These are phyloP conservation scores for Ceryle rudis DNA, from an alignment of 2,797 vertebrate species.

Conservation along the genomic window DNA sequence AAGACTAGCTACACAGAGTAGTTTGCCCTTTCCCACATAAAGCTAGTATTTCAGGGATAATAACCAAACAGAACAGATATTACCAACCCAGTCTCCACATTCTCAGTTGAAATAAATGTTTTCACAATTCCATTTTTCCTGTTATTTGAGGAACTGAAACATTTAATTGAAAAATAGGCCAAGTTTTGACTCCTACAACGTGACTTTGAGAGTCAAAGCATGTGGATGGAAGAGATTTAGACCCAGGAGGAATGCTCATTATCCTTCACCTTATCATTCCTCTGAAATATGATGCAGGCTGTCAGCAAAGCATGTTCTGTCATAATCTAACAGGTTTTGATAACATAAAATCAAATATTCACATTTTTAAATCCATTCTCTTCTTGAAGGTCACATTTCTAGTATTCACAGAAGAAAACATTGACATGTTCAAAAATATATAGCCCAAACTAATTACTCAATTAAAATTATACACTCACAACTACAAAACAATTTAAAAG, in stretches of 20 bases:
- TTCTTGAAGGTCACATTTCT: not conserved
- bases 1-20: not conserved
- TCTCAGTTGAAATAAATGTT: not conserved
- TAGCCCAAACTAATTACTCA: not conserved
- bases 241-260: not conserved
- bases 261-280: not conserved
- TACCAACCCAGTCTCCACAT: not conserved
- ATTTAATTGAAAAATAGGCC: not conserved
- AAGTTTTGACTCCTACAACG: not conserved
- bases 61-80: not conserved
- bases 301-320: not conserved
- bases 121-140: not conserved
- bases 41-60: not conserved
- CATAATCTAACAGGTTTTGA: not conserved
- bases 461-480: not conserved
- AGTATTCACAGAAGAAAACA: not conserved
- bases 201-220: not conserved
- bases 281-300: not conserved
- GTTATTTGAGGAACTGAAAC: not conserved
- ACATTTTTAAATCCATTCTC: not conserved
- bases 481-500: not conserved
- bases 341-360: not conserved
- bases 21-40: not conserved
- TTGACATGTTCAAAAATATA: not conserved
- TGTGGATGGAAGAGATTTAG: not conserved